These are phyloP conservation scores for Tetrapedia diversipes DNA, from an alignment of 2,888 invertebrate species.

Conservation along the genomic window DNA sequence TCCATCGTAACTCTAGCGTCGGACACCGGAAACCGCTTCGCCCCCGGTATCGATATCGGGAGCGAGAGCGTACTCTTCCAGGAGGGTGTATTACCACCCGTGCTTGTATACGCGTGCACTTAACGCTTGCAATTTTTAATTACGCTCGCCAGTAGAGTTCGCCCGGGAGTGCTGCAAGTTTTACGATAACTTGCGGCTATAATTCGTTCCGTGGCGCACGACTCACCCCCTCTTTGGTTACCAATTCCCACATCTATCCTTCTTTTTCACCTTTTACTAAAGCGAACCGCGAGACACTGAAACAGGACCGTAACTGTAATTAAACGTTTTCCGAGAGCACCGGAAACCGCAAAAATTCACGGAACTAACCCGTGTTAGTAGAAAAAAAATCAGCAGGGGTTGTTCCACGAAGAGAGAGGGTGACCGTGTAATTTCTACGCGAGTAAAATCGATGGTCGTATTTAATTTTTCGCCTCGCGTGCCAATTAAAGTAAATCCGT, in stretches of 20 bases:
- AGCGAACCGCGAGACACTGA: neutral
- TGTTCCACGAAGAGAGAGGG: neutral
- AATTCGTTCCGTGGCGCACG: slow-evolving; percentile 29
- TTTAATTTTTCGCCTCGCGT: slow-evolving; percentile 27
- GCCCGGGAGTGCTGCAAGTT: slow-evolving; percentile 18
- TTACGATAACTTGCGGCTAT: slow-evolving; percentile 49
- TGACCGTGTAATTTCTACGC: neutral
- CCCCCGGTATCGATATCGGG: slow-evolving; percentile 32
- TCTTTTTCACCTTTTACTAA: no score
- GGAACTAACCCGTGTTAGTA: neutral
- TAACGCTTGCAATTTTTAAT: slow-evolving; percentile 59
- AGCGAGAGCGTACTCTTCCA: slow-evolving; percentile 11
- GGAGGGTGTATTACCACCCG: slow-evolving; percentile 8
- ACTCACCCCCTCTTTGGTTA: neutral
- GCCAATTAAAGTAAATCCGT: slow-evolving; percentile 49
- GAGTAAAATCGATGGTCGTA: slow-evolving; percentile 5
- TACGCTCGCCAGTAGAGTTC: slow-evolving; percentile 25
- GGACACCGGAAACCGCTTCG: neutral
- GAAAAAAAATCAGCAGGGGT: neutral
- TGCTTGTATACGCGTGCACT: slow-evolving; percentile 49
- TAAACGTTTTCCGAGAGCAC: slow-evolving; percentile 11
- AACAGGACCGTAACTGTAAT: slow-evolving; percentile 24
- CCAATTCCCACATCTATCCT: neutral
- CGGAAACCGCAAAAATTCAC: slow-evolving; percentile 21
- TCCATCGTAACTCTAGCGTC: slow-evolving; percentile 1